Conservation (phyloP, 2,113 vertebrate species). For the Phrynosoma platyrhinos region DNA sequence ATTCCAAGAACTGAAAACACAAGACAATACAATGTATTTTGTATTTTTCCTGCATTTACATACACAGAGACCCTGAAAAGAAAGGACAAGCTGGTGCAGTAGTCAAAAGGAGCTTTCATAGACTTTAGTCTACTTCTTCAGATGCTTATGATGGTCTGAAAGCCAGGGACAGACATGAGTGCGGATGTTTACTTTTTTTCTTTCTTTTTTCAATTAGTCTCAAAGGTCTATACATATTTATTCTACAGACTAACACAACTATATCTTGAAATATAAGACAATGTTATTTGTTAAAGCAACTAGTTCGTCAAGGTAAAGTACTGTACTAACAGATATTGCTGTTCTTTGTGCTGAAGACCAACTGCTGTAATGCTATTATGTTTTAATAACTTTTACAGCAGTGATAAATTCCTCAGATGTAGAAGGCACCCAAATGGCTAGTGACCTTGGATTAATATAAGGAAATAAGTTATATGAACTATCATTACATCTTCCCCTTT, state of each 20-base stretch:
- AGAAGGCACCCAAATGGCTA: background rate
- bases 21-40: background rate
- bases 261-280: no score
- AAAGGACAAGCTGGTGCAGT: background rate
- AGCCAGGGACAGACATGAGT: no score
- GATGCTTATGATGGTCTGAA: no score
- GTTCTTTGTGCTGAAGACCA: background rate
- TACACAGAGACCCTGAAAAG: background rate
- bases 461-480: background rate
- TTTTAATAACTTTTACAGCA: background rate
- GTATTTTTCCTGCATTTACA: background rate
- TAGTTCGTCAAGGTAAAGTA: background rate
- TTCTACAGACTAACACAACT: no score
- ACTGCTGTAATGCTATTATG: background rate
- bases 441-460: background rate
- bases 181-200: no score
- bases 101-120: background rate
- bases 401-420: no score
- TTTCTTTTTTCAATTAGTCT: no score
- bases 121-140: no score
- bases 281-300: background rate
- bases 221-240: no score
- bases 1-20: background rate
- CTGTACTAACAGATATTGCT: background rate
- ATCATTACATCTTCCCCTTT: background rate